Evolutionary conservation across 1,140 invertebrate genomes (phyloP).

Genomic region (Scaptomyza hsui): DNA sequence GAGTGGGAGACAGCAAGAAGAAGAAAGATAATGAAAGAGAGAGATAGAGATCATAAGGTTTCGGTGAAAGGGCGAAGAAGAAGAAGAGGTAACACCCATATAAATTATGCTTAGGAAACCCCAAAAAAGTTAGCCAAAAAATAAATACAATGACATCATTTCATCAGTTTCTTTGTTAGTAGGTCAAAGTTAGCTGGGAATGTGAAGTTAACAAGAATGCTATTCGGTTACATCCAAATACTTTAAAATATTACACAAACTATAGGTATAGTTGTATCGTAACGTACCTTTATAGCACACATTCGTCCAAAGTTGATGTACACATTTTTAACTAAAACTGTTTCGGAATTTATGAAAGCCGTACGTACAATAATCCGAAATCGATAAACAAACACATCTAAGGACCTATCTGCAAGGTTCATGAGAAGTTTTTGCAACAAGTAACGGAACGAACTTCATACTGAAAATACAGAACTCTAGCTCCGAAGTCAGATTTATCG

Average conservation of each 20-base stretch:
- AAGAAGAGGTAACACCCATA: conserved; percentile 55
- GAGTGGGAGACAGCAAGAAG: not conserved
- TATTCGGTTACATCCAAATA: conserved; percentile 3
- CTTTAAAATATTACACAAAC: not conserved
- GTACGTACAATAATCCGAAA: no score
- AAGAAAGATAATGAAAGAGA: conserved; percentile 12
- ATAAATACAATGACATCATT: conserved; percentile 69
- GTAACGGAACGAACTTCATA: no score
- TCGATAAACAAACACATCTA: no score
- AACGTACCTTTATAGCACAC: no score
- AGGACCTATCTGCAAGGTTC: no score
- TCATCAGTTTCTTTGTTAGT: conserved; percentile 28
- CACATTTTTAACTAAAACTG: no score
- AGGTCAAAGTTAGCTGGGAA: conserved; percentile 26
- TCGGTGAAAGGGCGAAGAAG: conserved; percentile 41
- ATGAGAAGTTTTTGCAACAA: no score
- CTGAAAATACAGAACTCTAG: no score
- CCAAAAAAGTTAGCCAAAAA: conserved; percentile 52
- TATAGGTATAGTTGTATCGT: no score
- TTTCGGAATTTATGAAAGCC: no score
- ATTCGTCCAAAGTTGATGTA: no score
- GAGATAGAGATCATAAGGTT: conserved; percentile 13
- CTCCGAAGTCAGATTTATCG: no score
- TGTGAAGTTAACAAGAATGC: not conserved
- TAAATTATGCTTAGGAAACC: conserved; percentile 74